These are phyloP conservation scores for Argyresthia albistria DNA, from an alignment of 2,888 invertebrate species.

Conservation along the genomic window DNA sequence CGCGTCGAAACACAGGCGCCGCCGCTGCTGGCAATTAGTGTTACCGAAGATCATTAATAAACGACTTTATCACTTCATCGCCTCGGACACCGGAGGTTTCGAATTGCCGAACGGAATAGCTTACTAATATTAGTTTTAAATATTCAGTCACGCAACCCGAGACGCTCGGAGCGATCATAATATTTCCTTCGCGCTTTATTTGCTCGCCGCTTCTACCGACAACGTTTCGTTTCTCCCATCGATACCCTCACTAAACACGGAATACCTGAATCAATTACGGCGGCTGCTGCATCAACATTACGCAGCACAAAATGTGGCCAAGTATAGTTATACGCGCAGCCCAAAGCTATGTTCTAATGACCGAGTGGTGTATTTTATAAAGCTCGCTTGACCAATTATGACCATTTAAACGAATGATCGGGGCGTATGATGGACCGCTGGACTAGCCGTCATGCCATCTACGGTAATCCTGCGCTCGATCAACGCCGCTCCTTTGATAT, in stretches of 20 bases:
- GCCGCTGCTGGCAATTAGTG: slow-evolving; percentile 67
- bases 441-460: slow-evolving; percentile 51
- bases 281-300: slow-evolving; percentile 2
- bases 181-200: background rate
- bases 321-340: slow-evolving; percentile 10
- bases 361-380: slow-evolving; percentile 37
- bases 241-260: background rate
- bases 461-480: slow-evolving; percentile 54
- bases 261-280: slow-evolving; percentile 1
- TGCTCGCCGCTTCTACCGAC: background rate
- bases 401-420: slow-evolving; percentile 55
- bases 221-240: background rate
- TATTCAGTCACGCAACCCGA: slow-evolving; percentile 54
- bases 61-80: slow-evolving; percentile 69
- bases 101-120: slow-evolving; percentile 43
- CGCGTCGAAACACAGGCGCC: slow-evolving; percentile 51
- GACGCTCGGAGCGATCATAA: slow-evolving; percentile 10
- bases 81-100: slow-evolving; percentile 51
- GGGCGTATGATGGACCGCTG: slow-evolving; percentile 44
- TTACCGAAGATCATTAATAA: slow-evolving; percentile 68
- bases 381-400: slow-evolving; percentile 54
- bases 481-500: slow-evolving; percentile 48
- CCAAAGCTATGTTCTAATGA: slow-evolving; percentile 42
- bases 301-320: background rate
- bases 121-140: slow-evolving; percentile 42